phyloP scores from a whole-genome alignment of 1,140 invertebrate species.

The Diprion similis region DNA sequence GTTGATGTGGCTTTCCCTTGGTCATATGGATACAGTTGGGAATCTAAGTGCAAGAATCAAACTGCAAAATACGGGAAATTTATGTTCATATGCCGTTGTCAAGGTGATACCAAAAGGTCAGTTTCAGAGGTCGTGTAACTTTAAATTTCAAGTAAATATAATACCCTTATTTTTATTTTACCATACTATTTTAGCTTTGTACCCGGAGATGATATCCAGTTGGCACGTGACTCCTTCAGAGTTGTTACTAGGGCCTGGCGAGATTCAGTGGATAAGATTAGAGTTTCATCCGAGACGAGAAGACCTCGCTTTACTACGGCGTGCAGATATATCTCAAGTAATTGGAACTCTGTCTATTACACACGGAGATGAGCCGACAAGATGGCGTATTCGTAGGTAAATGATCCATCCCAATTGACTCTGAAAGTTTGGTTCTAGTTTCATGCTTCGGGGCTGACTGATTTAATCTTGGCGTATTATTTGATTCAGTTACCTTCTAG shows the following conservation, averaged over 20 bases:
- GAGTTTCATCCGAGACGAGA: conserved; percentile 54
- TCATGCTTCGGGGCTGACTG: conserved; percentile 10
- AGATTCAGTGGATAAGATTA: conserved; percentile 45
- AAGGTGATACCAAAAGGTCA: conserved; percentile 57
- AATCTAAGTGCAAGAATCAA: conserved; percentile 51
- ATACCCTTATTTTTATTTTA: conserved; percentile 18
- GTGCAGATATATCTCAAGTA: conserved; percentile 43
- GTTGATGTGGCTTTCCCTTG: conserved; percentile 61
- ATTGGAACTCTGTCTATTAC: conserved; percentile 54
- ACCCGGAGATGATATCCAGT: conserved; percentile 49
- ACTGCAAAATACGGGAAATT: conserved; percentile 59
- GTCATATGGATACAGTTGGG: conserved; percentile 54
- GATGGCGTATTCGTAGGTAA: conserved; percentile 55
- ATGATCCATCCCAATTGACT: background rate
- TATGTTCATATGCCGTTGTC: conserved; percentile 57
- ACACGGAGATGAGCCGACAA: conserved; percentile 56
- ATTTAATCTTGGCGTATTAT: background rate
- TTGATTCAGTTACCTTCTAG: no score
- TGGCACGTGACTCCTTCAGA: conserved; percentile 55
- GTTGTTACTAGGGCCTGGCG: conserved; percentile 47
- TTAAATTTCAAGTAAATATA: conserved; percentile 9
- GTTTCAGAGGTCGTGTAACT: conserved; percentile 6
- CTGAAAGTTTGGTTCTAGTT: no score
- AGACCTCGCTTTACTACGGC: conserved; percentile 43
- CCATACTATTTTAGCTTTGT: conserved; percentile 44